A percentile compares a stretch with the other conserved stretches of the same genome.
These are phyloP conservation scores for Xestia ashworthii DNA, from an alignment of 2,888 invertebrate genomes.

Conservation along the genomic window DNA sequence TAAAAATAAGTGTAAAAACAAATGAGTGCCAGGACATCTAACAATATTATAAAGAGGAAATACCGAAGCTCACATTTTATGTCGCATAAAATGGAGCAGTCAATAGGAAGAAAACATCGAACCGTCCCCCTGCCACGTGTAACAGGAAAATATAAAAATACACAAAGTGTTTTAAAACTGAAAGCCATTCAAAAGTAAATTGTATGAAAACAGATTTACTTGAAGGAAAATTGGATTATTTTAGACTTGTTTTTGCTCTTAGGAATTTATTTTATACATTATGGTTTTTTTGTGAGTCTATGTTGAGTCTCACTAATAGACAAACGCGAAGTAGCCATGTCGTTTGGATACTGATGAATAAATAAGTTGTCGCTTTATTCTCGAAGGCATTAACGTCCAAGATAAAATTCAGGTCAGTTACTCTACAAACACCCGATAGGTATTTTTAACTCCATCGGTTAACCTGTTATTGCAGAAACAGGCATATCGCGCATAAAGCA, in stretches of 20 bases:
- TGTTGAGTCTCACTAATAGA: not conserved
- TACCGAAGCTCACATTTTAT: slow-evolving; percentile 11
- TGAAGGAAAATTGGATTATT: not conserved
- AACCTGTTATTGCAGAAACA: not conserved
- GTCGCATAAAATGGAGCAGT: slow-evolving; percentile 41
- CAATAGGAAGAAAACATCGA: slow-evolving; percentile 40
- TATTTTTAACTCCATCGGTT: not conserved
- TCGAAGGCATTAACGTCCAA: not conserved
- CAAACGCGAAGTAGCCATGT: not conserved
- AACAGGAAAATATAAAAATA: slow-evolving; percentile 22
- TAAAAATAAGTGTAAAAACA: not conserved
- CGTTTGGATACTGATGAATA: not conserved
- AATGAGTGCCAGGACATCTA: slow-evolving; percentile 13
- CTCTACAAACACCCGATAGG: not conserved
- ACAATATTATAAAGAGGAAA: slow-evolving; percentile 16
- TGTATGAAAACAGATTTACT: slow-evolving; percentile 23
- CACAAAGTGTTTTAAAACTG: slow-evolving; percentile 17
- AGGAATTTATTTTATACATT: not conserved
- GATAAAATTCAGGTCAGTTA: not conserved
- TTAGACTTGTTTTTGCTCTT: slow-evolving; percentile 2
- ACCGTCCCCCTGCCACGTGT: not conserved
- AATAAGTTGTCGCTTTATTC: not conserved
- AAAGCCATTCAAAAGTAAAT: slow-evolving; percentile 31
- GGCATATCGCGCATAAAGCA: no score
- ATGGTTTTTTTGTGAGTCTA: not conserved